Percentiles rank a stretch among this genome's conserved stretches.
These are phyloP conservation scores for Pachydiplax longipennis DNA, from an alignment of 2,888 invertebrate species.

Conservation along the genomic window DNA sequence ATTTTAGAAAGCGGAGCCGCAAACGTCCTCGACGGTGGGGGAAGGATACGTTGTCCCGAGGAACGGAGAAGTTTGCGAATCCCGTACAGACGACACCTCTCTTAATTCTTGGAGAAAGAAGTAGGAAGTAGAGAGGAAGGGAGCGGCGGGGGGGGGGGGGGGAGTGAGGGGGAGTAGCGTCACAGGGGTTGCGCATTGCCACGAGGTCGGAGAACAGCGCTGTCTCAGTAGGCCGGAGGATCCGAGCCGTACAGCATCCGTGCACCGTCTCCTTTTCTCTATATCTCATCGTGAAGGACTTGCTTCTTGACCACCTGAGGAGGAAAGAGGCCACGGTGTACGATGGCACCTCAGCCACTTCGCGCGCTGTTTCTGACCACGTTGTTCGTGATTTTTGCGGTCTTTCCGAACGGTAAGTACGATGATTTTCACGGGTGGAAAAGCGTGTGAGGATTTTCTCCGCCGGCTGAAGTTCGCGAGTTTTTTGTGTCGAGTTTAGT, in stretches of 20 bases:
- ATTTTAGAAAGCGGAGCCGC: too few relatives aligned
- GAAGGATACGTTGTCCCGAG: background rate
- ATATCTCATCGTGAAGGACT: background rate
- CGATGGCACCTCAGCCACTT: background rate
- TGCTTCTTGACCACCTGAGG: background rate
- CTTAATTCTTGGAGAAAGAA: background rate
- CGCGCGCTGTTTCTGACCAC: background rate
- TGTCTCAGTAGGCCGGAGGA: conserved; percentile 22
- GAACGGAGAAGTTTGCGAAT: conserved; percentile 24
- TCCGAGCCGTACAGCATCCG: background rate
- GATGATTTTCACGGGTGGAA: too few relatives aligned
- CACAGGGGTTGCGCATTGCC: conserved; percentile 6
- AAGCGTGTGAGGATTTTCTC: too few relatives aligned
- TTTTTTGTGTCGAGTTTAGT: too few relatives aligned
- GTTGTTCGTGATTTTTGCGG: background rate
- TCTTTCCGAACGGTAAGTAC: background rate
- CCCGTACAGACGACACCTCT: conserved; percentile 16
- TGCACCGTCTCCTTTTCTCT: background rate
- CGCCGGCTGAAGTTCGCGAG: too few relatives aligned
- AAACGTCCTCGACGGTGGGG: background rate
- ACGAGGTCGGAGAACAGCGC: conserved; percentile 8
- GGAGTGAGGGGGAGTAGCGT: background rate
- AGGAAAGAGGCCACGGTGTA: background rate
- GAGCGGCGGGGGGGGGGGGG: background rate
- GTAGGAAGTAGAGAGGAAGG: background rate